Evolutionary conservation across 35 echinoderm and acorn worm species (phyloP).

Genomic region (Holothuria glaberrima): DNA sequence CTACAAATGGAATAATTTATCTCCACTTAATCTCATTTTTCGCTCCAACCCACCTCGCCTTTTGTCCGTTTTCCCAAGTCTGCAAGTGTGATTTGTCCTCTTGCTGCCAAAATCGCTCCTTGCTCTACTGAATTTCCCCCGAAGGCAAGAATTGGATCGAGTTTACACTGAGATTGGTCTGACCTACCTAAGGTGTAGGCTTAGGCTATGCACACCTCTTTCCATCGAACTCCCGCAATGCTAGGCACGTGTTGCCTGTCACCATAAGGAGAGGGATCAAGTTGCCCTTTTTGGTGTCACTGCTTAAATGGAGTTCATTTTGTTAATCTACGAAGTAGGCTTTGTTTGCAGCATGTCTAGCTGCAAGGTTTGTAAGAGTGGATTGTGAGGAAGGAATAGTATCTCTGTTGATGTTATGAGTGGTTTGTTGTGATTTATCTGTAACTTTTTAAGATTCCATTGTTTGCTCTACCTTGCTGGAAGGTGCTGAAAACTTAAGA

Average conservation of each 20-base stretch:
- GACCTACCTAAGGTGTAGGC: too few species aligned
- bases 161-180: too few species aligned
- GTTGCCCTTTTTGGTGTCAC: background rate
- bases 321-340: too few species aligned
- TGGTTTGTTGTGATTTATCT: constrained; percentile 38
- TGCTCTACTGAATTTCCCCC: too few species aligned
- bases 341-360: too few species aligned
- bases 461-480: too few species aligned
- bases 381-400: too few species aligned
- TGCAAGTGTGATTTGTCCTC: background rate
- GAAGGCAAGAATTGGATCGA: too few species aligned
- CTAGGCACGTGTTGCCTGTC: constrained; percentile 15
- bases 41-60: background rate
- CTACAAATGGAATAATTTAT: constrained; percentile 18
- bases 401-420: background rate
- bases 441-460: background rate
- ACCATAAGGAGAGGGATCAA: background rate
- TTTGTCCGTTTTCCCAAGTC: background rate
- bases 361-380: too few species aligned
- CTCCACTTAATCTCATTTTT: constrained; percentile 37
- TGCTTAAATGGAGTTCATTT: too few species aligned
- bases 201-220: too few species aligned
- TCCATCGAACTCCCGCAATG: background rate
- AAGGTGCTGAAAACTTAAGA: too few species aligned
- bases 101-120: background rate